These are phyloP conservation scores for Anastatus disparis DNA, from an alignment of 1,140 invertebrate species.

Conservation along the genomic window DNA sequence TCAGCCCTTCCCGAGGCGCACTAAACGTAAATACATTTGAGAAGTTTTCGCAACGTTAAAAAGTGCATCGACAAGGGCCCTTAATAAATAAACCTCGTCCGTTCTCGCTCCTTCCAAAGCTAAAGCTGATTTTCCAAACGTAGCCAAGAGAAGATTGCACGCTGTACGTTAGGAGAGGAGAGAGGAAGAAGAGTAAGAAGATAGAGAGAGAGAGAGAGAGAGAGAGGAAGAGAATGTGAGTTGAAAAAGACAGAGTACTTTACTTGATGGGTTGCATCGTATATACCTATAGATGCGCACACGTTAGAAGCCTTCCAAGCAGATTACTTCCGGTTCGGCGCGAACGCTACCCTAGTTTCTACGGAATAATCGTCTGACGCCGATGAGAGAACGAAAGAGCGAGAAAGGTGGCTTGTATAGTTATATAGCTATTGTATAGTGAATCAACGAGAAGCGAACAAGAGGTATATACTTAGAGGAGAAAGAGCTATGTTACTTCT, in stretches of 20 bases:
- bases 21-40: too few relatives aligned
- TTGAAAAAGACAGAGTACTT: neutral
- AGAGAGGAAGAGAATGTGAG: neutral
- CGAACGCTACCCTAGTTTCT: conserved; percentile 10
- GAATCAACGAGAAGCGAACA: too few relatives aligned
- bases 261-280: neutral
- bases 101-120: too few relatives aligned
- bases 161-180: neutral
- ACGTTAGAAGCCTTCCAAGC: conserved; percentile 8
- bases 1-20: too few relatives aligned
- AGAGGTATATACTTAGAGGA: too few relatives aligned
- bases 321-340: conserved; percentile 28
- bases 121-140: conserved; percentile 14
- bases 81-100: conserved; percentile 10
- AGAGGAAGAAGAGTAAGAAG: neutral
- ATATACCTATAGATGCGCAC: too few relatives aligned
- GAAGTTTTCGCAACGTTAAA: neutral
- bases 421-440: too few relatives aligned
- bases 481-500: too few relatives aligned
- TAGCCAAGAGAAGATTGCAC: too few relatives aligned
- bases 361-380: conserved; percentile 6
- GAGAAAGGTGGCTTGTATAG: too few relatives aligned
- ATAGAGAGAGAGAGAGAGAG: neutral
- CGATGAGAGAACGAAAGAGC: neutral
- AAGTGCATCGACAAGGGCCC: conserved; percentile 4